Conservation (phyloP, 2,888 invertebrate genomes). For the Drosophila robusta region DNA sequence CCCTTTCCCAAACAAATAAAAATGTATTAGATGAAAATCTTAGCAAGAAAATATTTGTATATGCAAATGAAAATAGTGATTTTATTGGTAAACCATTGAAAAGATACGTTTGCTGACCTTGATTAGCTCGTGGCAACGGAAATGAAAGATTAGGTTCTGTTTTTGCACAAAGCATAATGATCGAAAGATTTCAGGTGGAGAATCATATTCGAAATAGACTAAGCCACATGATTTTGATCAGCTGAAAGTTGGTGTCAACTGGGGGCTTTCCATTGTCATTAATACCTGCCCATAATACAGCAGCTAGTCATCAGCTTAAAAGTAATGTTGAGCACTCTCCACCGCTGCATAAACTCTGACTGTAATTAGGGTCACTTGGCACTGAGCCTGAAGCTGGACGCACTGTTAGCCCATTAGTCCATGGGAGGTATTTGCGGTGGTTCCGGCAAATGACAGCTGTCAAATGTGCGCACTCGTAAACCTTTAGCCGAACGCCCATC, state of each 20-base stretch:
- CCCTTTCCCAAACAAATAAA: too few relatives aligned
- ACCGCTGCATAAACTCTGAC: constrained; percentile 29
- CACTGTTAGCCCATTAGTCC: constrained; percentile 31
- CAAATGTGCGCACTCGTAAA: constrained; percentile 31
- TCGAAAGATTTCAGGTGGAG: constrained; percentile 4
- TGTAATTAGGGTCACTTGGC: constrained; percentile 70
- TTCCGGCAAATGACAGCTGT: constrained; percentile 54
- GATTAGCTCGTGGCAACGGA: constrained; percentile 4
- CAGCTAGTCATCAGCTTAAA: constrained; percentile 43
- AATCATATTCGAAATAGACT: constrained; percentile 5
- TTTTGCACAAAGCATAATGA: constrained; percentile 16
- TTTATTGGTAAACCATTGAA: background rate
- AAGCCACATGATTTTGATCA: constrained; percentile 27
- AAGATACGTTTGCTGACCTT: background rate
- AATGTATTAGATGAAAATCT: too few relatives aligned
- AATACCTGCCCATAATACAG: constrained; percentile 57
- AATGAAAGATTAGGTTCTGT: constrained; percentile 2
- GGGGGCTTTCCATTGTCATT: constrained; percentile 59
- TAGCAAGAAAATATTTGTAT: too few relatives aligned
- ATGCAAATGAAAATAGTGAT: background rate
- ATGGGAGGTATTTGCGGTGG: constrained; percentile 13
- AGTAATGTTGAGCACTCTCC: constrained; percentile 6
- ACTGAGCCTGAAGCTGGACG: constrained; percentile 34
- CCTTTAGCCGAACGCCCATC: constrained; percentile 17
- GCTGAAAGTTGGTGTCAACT: constrained; percentile 67